A percentile compares a stretch with the other conserved stretches of the same genome.
phyloP scores from a whole-genome alignment of 2,888 invertebrate species.

The Eupithecia subfuscata region DNA sequence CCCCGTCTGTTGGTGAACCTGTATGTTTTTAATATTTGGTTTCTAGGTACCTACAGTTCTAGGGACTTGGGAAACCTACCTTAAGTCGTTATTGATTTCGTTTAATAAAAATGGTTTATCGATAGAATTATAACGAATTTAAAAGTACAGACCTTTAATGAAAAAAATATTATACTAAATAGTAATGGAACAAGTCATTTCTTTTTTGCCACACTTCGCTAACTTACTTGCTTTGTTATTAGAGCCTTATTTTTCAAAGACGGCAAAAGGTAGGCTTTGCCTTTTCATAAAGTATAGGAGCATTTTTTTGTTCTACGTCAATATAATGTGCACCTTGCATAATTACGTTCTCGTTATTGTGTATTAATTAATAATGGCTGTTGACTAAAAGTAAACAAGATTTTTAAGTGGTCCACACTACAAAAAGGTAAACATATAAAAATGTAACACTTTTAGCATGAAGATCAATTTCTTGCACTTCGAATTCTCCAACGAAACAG shows the following conservation, averaged over 20 bases:
- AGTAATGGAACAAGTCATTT: too few relatives aligned
- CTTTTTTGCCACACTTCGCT: not conserved
- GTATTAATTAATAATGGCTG: not conserved
- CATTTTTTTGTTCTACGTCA: not conserved
- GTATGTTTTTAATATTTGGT: slow-evolving; percentile 31
- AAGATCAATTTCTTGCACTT: not conserved
- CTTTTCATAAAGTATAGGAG: slow-evolving; percentile 27
- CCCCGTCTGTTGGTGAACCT: slow-evolving; percentile 43
- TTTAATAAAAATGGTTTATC: not conserved
- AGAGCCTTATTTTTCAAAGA: not conserved
- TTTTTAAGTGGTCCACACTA: not conserved
- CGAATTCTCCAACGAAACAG: not conserved
- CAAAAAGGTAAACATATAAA: not conserved
- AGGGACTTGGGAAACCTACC: slow-evolving; percentile 11
- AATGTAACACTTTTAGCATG: not conserved
- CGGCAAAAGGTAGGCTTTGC: slow-evolving; percentile 26
- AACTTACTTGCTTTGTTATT: not conserved
- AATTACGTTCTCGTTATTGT: not conserved
- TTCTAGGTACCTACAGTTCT: not conserved
- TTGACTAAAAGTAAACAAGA: not conserved
- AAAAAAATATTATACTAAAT: too few relatives aligned
- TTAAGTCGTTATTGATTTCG: not conserved
- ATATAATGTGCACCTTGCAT: not conserved
- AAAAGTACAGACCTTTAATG: too few relatives aligned
- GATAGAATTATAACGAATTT: too few relatives aligned